phyloP scores from a whole-genome alignment of 2,888 invertebrate species.

The Andrena hattorfiana region DNA sequence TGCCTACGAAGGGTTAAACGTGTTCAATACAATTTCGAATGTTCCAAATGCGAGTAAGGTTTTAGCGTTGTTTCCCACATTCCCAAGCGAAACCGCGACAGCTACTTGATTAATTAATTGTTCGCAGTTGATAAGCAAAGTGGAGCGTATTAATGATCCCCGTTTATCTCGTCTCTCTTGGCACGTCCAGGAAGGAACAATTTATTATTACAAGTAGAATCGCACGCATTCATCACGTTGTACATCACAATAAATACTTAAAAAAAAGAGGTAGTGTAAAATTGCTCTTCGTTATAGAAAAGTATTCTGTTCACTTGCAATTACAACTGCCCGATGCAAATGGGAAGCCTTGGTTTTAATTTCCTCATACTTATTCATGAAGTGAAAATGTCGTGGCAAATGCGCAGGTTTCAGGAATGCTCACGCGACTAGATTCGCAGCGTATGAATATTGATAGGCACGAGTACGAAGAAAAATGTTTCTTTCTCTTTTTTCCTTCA shows the following conservation, averaged over 20 bases:
- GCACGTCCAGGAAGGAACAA: not conserved
- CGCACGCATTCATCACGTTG: not conserved
- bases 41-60: too few species aligned
- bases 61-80: too few species aligned
- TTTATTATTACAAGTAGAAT: not conserved
- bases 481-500: too few species aligned
- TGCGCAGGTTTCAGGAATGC: too few species aligned
- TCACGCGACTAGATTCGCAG: too few species aligned
- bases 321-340: not conserved
- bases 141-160: not conserved
- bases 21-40: too few species aligned
- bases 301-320: not conserved
- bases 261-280: not conserved
- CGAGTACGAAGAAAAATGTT: not conserved
- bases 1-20: too few species aligned
- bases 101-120: conserved; percentile 1
- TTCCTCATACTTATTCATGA: not conserved
- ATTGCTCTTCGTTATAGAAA: not conserved
- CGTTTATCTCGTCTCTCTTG: not conserved
- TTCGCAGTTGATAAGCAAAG: not conserved
- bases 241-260: not conserved
- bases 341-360: conserved; percentile 16
- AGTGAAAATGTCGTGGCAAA: too few species aligned
- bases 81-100: not conserved
- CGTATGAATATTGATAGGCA: not conserved